Conservation (phyloP, 1,140 invertebrate species). For the Drosophila jambulina region DNA sequence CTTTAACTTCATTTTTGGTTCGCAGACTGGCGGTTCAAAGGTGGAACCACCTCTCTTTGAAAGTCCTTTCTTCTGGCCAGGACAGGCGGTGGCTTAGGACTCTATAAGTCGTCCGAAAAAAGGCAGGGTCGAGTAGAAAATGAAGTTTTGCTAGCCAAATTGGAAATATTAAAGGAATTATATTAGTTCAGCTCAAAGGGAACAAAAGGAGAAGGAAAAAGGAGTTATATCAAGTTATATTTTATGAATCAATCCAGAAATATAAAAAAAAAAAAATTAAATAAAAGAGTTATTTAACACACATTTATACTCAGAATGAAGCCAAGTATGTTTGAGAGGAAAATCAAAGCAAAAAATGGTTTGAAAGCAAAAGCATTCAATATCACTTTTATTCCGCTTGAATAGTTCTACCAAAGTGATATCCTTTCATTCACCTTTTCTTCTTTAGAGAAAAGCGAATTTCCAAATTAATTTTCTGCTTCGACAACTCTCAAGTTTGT, state of each 20-base stretch:
- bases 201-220: no score
- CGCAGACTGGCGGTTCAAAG: not conserved
- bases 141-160: slow-evolving; percentile 1
- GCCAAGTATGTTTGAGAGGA: not conserved
- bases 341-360: not conserved
- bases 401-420: slow-evolving; percentile 1
- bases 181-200: not conserved
- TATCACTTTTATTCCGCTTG: not conserved
- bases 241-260: not conserved
- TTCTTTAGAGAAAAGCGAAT: slow-evolving; percentile 27
- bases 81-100: slow-evolving; percentile 11
- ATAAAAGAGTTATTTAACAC: not conserved
- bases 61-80: slow-evolving; percentile 2
- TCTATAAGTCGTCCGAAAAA: not conserved
- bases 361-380: not conserved
- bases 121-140: not conserved
- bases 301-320: not conserved
- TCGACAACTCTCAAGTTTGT: slow-evolving; percentile 39
- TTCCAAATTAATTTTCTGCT: slow-evolving; percentile 66
- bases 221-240: not conserved
- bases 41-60: slow-evolving; percentile 11
- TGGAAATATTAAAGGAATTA: not conserved
- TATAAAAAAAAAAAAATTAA: not conserved
- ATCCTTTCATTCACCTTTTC: not conserved
- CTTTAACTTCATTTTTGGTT: slow-evolving; percentile 56